Conservation (phyloP, 2,797 vertebrate species). For the Luscinia megarhynchos region DNA sequence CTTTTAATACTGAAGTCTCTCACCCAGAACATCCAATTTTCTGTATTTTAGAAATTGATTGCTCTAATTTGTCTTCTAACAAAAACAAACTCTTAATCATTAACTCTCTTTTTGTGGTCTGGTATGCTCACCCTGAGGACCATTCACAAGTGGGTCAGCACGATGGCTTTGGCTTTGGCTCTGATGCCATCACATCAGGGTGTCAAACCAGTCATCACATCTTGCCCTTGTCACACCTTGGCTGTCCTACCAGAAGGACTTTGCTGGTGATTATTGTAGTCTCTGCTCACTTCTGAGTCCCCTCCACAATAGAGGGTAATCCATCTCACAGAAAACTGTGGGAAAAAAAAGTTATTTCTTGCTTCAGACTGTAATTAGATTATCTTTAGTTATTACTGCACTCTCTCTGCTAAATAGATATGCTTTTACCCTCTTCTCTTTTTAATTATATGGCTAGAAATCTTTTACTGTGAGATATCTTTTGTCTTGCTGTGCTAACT, state of each 20-base stretch:
- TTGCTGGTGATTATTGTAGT: background rate
- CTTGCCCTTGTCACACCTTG: background rate
- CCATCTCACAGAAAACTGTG: background rate
- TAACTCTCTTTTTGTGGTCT: background rate
- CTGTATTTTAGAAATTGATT: background rate
- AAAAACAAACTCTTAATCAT: background rate
- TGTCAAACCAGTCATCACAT: background rate
- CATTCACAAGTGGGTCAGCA: background rate
- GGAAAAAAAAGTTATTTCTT: background rate
- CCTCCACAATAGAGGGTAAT: background rate
- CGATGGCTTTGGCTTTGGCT: background rate
- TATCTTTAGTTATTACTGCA: constrained; percentile 15
- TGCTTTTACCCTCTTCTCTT: background rate
- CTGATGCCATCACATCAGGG: background rate
- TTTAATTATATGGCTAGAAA: constrained; percentile 12
- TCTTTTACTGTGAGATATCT: background rate
- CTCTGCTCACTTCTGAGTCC: background rate
- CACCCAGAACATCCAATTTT: constrained; percentile 30
- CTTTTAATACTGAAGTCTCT: background rate
- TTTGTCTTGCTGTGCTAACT: constrained; percentile 16
- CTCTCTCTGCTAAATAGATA: background rate
- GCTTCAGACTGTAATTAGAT: constrained; percentile 1
- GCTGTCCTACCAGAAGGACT: background rate
- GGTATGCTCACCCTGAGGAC: background rate
- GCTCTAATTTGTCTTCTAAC: constrained; percentile 28